Percentiles rank a stretch among this genome's conserved stretches.
phyloP scores from a whole-genome alignment of 2,888 invertebrate genomes.

The Amphipyra tragopoginis region DNA sequence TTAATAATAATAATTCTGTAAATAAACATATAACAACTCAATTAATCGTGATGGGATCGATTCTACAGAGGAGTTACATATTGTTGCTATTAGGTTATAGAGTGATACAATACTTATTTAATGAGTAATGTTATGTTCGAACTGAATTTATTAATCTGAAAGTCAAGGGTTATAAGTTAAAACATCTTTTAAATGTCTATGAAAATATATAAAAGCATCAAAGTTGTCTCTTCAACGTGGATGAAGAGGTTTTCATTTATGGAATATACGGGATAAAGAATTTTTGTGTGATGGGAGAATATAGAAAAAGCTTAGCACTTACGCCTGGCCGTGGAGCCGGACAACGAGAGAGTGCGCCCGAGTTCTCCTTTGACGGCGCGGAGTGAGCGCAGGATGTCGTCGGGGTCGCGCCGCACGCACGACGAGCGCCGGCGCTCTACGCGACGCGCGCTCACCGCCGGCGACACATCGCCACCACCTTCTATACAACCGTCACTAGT shows the following conservation, averaged over 20 bases:
- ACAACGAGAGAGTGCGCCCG: constrained; percentile 95
- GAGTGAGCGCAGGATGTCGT: constrained; percentile 94
- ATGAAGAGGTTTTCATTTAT: constrained; percentile 21
- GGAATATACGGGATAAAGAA: constrained; percentile 11
- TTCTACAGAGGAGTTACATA: constrained; percentile 35
- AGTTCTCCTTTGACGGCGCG: constrained; percentile 95
- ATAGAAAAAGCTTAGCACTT: constrained; percentile 81
- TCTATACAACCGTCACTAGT: constrained; percentile 66
- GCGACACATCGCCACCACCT: constrained; percentile 70
- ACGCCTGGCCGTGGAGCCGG: constrained; percentile 93
- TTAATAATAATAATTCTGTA: constrained; percentile 52
- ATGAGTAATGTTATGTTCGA: constrained; percentile 36
- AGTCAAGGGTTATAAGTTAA: constrained; percentile 23
- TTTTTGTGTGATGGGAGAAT: constrained; percentile 16
- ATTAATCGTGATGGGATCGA: constrained; percentile 34
- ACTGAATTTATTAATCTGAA: constrained; percentile 33
- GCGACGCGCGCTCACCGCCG: constrained; percentile 76
- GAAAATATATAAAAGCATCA: constrained; percentile 12
- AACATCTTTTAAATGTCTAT: constrained; percentile 3
- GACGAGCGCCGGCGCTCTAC: constrained; percentile 94
- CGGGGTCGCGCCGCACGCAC: constrained; percentile 95
- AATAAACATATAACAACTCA: constrained; percentile 52
- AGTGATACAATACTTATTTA: constrained; percentile 27
- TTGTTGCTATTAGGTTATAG: constrained; percentile 28
- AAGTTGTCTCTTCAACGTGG: constrained; percentile 4